phyloP scores from a whole-genome alignment of 92 coral and sea anemone species.

The Phenganax stokvisi region DNA sequence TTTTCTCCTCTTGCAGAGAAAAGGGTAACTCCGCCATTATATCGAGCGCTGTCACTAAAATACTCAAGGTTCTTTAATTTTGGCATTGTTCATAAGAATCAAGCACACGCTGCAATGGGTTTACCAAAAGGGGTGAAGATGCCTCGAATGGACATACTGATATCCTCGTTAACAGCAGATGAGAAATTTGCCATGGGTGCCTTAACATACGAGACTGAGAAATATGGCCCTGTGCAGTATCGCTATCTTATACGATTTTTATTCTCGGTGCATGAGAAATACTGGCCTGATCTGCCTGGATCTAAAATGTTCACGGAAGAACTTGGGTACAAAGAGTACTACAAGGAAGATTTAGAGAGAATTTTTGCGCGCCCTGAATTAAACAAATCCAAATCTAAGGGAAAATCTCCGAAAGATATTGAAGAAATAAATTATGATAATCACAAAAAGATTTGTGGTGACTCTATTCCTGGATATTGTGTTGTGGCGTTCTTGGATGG shows the following conservation, averaged over 20 bases:
- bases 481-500: constrained; percentile 70
- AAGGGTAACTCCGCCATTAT: constrained; percentile 59
- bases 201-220: constrained; percentile 57
- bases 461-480: constrained; percentile 63
- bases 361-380: constrained; percentile 44
- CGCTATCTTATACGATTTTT: constrained; percentile 68
- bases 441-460: constrained; percentile 59
- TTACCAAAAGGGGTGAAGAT: constrained; percentile 51
- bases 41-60: constrained; percentile 66
- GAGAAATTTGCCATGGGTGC: constrained; percentile 57
- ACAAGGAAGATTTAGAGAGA: constrained; percentile 54
- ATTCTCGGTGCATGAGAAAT: constrained; percentile 79
- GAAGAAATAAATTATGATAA: constrained; percentile 64
- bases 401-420: constrained; percentile 5
- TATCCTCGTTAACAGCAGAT: constrained; percentile 55
- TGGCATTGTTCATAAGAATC: constrained; percentile 65
- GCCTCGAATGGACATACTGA: constrained; percentile 63
- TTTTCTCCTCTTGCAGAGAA: constrained; percentile 52
- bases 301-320: constrained; percentile 62
- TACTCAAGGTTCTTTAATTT: constrained; percentile 82
- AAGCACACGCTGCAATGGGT: constrained; percentile 43
- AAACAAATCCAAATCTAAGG: not conserved
- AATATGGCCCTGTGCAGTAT: constrained; percentile 71
- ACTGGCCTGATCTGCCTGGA: constrained; percentile 71
- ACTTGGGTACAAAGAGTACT: constrained; percentile 59